These are phyloP conservation scores for Akabosia matsudoensis DNA, from an alignment of 1,140 invertebrate species.

Conservation along the genomic window DNA sequence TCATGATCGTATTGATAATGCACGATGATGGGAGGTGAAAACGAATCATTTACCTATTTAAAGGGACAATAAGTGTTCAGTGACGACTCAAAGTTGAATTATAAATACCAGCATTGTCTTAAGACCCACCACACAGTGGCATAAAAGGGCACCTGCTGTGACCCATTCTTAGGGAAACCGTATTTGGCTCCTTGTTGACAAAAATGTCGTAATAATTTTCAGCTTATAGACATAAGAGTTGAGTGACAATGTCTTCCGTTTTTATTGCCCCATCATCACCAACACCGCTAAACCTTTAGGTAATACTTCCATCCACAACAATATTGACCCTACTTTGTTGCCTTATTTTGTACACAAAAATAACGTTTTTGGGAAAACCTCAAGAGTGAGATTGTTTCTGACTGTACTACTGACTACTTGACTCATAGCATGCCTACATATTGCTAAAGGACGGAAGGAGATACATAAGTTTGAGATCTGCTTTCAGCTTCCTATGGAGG, in stretches of 20 bases:
- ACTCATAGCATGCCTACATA: too few relatives aligned
- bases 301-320: neutral
- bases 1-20: neutral
- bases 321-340: neutral
- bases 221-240: neutral
- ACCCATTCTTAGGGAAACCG: neutral
- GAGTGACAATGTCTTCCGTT: neutral
- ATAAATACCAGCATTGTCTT: neutral
- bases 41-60: neutral
- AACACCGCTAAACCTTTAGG: neutral
- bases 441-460: too few relatives aligned
- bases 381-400: neutral
- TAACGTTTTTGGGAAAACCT: neutral
- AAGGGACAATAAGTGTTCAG: too few relatives aligned
- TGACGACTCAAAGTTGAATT: too few relatives aligned
- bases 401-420: too few relatives aligned
- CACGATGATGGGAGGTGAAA: neutral
- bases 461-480: too few relatives aligned
- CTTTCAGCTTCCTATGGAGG: too few relatives aligned
- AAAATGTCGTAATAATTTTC: conserved; percentile 10
- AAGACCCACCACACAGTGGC: conserved; percentile 8
- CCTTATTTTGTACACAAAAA: neutral
- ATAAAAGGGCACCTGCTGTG: neutral
- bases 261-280: neutral
- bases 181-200: neutral